These are phyloP conservation scores for Rhagonycha lutea DNA, from an alignment of 2,888 invertebrate species.

Conservation along the genomic window DNA sequence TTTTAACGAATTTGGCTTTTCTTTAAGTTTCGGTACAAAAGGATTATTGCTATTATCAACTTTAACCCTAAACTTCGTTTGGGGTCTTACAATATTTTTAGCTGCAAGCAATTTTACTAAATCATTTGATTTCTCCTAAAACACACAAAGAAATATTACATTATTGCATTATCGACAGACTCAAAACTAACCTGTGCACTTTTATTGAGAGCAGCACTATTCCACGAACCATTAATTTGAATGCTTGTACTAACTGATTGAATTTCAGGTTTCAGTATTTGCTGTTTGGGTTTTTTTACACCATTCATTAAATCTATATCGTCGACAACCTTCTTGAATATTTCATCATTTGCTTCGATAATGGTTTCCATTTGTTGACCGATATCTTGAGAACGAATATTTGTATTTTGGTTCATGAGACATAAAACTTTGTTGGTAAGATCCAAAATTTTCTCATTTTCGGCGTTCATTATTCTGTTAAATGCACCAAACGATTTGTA, in stretches of 20 bases:
- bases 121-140: not conserved
- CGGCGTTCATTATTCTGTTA: constrained; percentile 64
- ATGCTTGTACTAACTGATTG: constrained; percentile 52
- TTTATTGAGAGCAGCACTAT: constrained; percentile 47
- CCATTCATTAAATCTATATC: constrained; percentile 72
- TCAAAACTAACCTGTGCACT: constrained; percentile 24
- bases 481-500: constrained; percentile 80
- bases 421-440: constrained; percentile 62
- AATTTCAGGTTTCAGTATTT: constrained; percentile 55
- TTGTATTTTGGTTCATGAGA: constrained; percentile 61
- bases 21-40: constrained; percentile 81
- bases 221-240: constrained; percentile 66
- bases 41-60: constrained; percentile 80
- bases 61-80: constrained; percentile 80
- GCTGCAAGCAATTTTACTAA: constrained; percentile 65
- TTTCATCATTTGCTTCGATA: constrained; percentile 80
- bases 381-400: constrained; percentile 59
- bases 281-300: constrained; percentile 59
- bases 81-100: constrained; percentile 79
- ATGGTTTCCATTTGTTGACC: constrained; percentile 78
- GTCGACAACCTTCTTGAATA: constrained; percentile 80
- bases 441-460: constrained; percentile 67
- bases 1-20: constrained; percentile 86
- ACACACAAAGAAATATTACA: not conserved
- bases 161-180: not conserved